Evolutionary conservation across 2,888 invertebrate genomes (phyloP).

Genomic region (Perizoma flavofasciatum): DNA sequence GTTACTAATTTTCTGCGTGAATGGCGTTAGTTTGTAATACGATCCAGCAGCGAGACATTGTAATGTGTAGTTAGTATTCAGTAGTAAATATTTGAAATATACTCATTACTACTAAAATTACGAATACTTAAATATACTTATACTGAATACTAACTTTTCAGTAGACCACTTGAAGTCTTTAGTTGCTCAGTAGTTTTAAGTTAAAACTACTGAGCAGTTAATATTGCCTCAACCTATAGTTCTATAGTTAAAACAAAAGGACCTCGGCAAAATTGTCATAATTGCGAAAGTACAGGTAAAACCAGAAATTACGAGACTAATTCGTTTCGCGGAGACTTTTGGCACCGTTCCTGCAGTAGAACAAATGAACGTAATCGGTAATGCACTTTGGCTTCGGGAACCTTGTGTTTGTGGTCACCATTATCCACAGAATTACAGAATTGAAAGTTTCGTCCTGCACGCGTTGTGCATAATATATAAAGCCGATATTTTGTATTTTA

Average conservation of each 20-base stretch:
- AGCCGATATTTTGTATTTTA: constrained; percentile 14
- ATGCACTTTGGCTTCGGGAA: constrained; percentile 50
- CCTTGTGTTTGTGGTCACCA: constrained; percentile 53
- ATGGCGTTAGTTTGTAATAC: constrained; percentile 24
- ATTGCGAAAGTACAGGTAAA: constrained; percentile 35
- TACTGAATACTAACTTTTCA: too few relatives aligned
- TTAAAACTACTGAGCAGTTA: too few relatives aligned
- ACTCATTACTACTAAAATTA: too few relatives aligned
- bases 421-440: constrained; percentile 55
- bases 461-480: too few relatives aligned
- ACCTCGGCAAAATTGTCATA: constrained; percentile 26
- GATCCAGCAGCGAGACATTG: constrained; percentile 17
- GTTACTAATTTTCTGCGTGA: constrained; percentile 28
- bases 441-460: constrained; percentile 49
- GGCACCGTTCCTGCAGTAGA: constrained; percentile 31
- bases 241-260: constrained; percentile 24
- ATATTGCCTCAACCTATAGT: too few relatives aligned
- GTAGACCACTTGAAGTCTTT: too few relatives aligned
- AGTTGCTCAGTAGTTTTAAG: too few relatives aligned
- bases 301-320: constrained; percentile 35
- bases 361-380: constrained; percentile 45
- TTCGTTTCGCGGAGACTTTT: constrained; percentile 36
- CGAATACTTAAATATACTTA: too few relatives aligned
- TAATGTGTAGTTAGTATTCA: constrained; percentile 8
- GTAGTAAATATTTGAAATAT: too few relatives aligned